These are phyloP conservation scores for Watsonalla binaria DNA, from an alignment of 2,888 invertebrate species.

Conservation along the genomic window DNA sequence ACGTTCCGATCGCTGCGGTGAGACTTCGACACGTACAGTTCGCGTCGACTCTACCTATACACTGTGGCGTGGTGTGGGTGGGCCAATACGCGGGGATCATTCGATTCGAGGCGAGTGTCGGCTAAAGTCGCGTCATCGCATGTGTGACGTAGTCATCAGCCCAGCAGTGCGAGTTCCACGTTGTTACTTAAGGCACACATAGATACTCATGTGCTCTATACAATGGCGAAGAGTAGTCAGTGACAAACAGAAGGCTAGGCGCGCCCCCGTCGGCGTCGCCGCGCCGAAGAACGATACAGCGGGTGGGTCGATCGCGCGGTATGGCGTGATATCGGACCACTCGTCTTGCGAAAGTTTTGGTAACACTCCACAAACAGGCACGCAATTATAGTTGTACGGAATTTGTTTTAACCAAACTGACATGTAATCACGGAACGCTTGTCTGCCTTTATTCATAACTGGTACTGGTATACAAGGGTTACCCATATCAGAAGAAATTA, in stretches of 20 bases:
- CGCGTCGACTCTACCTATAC: constrained; percentile 49
- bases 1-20: constrained; percentile 32
- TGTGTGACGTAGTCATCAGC: constrained; percentile 39
- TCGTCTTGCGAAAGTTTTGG: constrained; percentile 55
- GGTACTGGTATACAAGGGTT: no score
- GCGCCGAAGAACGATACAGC: constrained; percentile 44
- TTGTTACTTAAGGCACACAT: constrained; percentile 28
- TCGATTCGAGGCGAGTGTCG: constrained; percentile 15
- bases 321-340: constrained; percentile 69
- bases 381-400: constrained; percentile 7
- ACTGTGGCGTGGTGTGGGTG: constrained; percentile 38
- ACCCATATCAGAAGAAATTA: no score
- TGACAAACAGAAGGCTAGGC: constrained; percentile 12
- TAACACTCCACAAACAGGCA: constrained; percentile 5
- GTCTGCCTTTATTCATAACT: no score
- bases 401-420: not conserved
- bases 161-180: constrained; percentile 15
- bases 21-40: constrained; percentile 43
- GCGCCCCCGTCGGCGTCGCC: constrained; percentile 48
- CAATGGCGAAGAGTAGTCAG: constrained; percentile 9
- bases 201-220: constrained; percentile 27
- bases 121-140: constrained; percentile 34
- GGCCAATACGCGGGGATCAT: constrained; percentile 29
- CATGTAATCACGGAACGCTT: not conserved
- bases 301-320: constrained; percentile 54